Base-by-base conservation (phyloP, 2,797 vertebrate species). In the Antrozous pallidus region DNA sequence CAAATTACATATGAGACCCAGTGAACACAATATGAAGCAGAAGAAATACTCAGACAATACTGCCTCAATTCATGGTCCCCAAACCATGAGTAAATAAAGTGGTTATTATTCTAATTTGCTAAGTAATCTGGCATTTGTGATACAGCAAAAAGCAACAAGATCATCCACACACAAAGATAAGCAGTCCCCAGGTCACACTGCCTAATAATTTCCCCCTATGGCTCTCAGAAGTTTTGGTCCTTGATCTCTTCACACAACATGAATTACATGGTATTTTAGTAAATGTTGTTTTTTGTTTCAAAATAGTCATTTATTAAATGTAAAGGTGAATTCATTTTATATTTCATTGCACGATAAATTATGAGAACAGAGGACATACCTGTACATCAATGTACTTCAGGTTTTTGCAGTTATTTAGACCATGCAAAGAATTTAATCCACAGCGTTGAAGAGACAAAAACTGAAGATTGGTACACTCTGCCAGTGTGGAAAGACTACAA, bases 371-470 rank as follows among this genome's bases (percentile, higher is more conserved):
- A 80, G 3, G 67, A 81, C 24, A 65, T 98, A 99, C 99, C 99
- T 99, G 99, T 20, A 98, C 98, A 90, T 99, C 99, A 65, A 99
- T 97, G 91, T 98, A 98, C 96, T 98, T 97, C 8, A 99, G 98
- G 36, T 98, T 95, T 97, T 96, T 96, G 95, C 99, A 98, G 51
- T 95, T 97, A 91, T 81, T 98, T 94, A 99, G 79, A 93, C 98
- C 97, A 12, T 99, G 98, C 96, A 99, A 96, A 0, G 98, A 98
- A 93, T 74, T 98, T 95, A 99, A 98, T 79, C 98, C 98, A 95
- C 99, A 99, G 90, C 98, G 98, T 88, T 90, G 98, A 77, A 99
- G 98, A 36, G 98, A 99, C 73, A 99, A 97, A 94, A 98, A 98
- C 94, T 97, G 98, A 49, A 99, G 98, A 31, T 91, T 98, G 58